These are phyloP conservation scores for Acrocephalus scirpaceus DNA, from an alignment of 2,797 vertebrate genomes.

Conservation along the genomic window DNA sequence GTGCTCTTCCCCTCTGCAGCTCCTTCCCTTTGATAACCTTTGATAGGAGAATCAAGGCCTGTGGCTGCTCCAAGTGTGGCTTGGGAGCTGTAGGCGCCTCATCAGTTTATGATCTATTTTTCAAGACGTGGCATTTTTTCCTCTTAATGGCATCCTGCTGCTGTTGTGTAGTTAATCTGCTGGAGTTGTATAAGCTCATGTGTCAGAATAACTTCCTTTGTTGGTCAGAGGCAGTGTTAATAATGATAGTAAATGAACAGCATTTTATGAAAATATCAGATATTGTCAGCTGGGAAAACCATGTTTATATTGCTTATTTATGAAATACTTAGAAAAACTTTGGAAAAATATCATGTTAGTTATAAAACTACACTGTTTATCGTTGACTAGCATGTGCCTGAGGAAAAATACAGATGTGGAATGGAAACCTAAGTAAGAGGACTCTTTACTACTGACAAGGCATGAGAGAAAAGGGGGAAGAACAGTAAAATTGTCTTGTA, in stretches of 20 bases:
- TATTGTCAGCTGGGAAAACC: background rate
- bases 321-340: background rate
- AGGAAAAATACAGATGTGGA: background rate
- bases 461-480: background rate
- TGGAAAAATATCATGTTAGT: background rate
- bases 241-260: background rate
- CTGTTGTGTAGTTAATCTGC: background rate
- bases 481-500: background rate
- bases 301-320: background rate
- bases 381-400: background rate
- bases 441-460: background rate
- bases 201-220: background rate
- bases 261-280: background rate
- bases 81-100: slow-evolving; percentile 8
- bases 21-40: slow-evolving; percentile 26
- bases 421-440: background rate
- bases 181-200: background rate
- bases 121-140: slow-evolving; percentile 51
- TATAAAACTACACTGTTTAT: background rate
- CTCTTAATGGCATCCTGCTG: slow-evolving; percentile 31
- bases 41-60: background rate
- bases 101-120: slow-evolving; percentile 32
- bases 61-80: background rate
- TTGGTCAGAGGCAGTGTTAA: background rate
- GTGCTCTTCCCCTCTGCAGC: background rate